phyloP scores from a whole-genome alignment of 2,888 invertebrate genomes.

The Eretmocerus hayati region DNA sequence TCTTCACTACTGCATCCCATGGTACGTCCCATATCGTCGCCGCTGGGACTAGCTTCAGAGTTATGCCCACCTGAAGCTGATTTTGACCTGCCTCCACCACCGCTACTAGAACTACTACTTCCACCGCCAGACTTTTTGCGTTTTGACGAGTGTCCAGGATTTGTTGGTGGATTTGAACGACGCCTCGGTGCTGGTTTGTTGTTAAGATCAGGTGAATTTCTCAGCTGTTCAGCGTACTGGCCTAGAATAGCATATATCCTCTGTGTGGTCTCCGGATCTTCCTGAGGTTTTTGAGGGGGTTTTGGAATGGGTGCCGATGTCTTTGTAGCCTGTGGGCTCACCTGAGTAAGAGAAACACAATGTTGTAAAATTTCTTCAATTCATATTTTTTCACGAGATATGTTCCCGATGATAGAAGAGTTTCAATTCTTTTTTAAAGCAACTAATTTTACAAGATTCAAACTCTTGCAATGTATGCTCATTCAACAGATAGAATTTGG shows the following conservation, averaged over 20 bases:
- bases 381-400: too few relatives aligned
- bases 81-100: conserved; percentile 16
- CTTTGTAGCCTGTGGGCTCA: conserved; percentile 53
- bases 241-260: conserved; percentile 72
- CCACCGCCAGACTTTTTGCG: conserved; percentile 61
- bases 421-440: not conserved
- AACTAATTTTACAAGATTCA: not conserved
- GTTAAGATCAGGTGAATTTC: conserved; percentile 72
- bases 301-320: conserved; percentile 62
- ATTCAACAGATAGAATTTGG: not conserved
- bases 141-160: conserved; percentile 62
- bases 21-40: conserved; percentile 62
- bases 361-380: too few relatives aligned
- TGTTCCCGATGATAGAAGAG: not conserved
- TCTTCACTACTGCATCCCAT: conserved; percentile 74
- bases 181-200: conserved; percentile 74
- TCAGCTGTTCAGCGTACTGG: conserved; percentile 71
- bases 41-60: conserved; percentile 54
- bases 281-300: conserved; percentile 66
- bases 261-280: conserved; percentile 75
- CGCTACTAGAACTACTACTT: conserved; percentile 51
- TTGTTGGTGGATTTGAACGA: conserved; percentile 66
- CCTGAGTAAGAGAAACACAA: conserved; percentile 26
- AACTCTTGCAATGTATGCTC: not conserved
- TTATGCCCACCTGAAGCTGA: conserved; percentile 38